Conservation (phyloP, 2,113 vertebrate species). For the Puntigrus tetrazona region DNA sequence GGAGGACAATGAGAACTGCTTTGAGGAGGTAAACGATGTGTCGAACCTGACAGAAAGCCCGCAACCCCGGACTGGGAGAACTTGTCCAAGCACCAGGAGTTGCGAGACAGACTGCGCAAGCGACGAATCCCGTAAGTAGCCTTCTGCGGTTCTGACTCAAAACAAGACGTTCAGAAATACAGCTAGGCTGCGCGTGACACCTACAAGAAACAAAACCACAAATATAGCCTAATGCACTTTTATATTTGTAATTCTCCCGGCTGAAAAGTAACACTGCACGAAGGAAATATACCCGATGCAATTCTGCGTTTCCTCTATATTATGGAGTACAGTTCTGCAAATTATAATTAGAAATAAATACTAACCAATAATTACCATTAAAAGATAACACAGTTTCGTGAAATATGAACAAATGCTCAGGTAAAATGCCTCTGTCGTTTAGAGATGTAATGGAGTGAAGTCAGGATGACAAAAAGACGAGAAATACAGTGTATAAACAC, state of each 20-base stretch:
- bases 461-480: background rate
- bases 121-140: conserved; percentile 76
- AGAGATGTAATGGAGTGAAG: background rate
- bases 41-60: conserved; percentile 67
- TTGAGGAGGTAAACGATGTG: conserved; percentile 71
- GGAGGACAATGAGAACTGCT: conserved; percentile 65
- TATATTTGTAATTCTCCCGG: background rate
- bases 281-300: background rate
- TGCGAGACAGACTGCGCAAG: conserved; percentile 74
- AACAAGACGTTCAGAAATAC: background rate
- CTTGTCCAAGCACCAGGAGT: conserved; percentile 66
- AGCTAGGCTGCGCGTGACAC: background rate
- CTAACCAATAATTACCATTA: background rate
- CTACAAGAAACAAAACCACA: background rate
- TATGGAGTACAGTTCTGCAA: background rate
- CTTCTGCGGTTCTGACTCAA: background rate
- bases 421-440: background rate
- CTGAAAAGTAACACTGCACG: background rate
- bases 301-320: background rate
- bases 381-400: background rate
- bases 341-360: background rate
- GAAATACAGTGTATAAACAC: conserved; percentile 8
- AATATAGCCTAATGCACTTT: background rate
- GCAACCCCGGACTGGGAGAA: conserved; percentile 61
- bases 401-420: background rate